phyloP scores from a whole-genome alignment of 2,888 invertebrate species.

The Oscheius myriophilus region DNA sequence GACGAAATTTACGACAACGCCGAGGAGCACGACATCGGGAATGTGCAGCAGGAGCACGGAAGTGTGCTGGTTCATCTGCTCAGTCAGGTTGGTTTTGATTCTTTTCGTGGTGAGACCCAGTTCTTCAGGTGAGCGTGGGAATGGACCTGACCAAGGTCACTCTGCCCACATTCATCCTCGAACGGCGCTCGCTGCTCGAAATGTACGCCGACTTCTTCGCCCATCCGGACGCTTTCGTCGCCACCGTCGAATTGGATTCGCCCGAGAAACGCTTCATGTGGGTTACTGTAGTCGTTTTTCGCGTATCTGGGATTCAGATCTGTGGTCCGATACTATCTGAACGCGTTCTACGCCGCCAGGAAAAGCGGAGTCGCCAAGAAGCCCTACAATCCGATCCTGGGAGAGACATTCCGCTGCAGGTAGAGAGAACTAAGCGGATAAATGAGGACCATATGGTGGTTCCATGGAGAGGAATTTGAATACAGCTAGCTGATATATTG shows the following conservation, averaged over 20 bases:
- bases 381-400: slow-evolving; percentile 97
- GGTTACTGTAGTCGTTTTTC: slow-evolving; percentile 25
- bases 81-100: slow-evolving; percentile 78
- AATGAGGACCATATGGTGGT: no score
- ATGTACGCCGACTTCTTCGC: slow-evolving; percentile 99
- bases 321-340: slow-evolving; percentile 94
- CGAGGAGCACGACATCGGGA: slow-evolving; percentile 64
- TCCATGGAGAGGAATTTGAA: no score
- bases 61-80: slow-evolving; percentile 95
- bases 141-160: slow-evolving; percentile 99
- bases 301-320: slow-evolving; percentile 78
- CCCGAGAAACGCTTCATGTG: slow-evolving; percentile 66
- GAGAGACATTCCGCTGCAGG: slow-evolving; percentile 91
- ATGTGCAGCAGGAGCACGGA: slow-evolving; percentile 94
- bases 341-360: slow-evolving; percentile 97
- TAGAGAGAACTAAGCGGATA: no score
- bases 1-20: slow-evolving; percentile 74
- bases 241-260: slow-evolving; percentile 77
- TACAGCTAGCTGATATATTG: no score
- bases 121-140: slow-evolving; percentile 84
- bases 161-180: slow-evolving; percentile 96
- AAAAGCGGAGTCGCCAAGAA: slow-evolving; percentile 97
- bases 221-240: slow-evolving; percentile 91
- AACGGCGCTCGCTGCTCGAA: slow-evolving; percentile 93
- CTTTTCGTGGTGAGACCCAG: not conserved